phyloP scores from a whole-genome alignment of 2,888 invertebrate species.

The Ferrisia virgata region DNA sequence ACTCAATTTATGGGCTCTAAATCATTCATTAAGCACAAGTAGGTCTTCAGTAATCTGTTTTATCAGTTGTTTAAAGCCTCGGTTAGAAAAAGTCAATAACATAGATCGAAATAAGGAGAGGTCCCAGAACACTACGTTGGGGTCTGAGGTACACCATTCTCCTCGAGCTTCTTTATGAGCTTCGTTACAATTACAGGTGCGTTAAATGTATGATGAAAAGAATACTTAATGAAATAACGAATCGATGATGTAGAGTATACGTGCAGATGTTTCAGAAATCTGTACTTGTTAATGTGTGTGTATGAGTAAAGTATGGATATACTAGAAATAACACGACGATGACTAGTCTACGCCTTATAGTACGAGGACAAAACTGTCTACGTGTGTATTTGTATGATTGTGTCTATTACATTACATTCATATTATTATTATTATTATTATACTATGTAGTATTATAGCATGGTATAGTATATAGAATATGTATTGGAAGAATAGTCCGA shows the following conservation, averaged over 20 bases:
- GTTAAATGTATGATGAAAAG: neutral
- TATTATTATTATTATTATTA: too few relatives aligned
- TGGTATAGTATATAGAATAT: neutral
- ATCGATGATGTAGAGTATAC: slow-evolving; percentile 37
- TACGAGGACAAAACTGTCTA: neutral
- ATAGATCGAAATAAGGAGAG: too few relatives aligned
- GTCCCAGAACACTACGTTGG: neutral
- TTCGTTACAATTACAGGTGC: neutral
- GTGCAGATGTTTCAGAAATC: slow-evolving; percentile 31
- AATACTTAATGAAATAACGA: slow-evolving; percentile 32
- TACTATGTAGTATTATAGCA: too few relatives aligned
- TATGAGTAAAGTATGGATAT: neutral
- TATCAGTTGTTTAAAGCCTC: too few relatives aligned
- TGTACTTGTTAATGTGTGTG: neutral
- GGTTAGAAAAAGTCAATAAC: too few relatives aligned
- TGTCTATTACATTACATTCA: too few relatives aligned
- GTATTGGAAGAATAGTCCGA: neutral
- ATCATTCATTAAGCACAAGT: too few relatives aligned
- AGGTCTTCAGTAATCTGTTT: too few relatives aligned
- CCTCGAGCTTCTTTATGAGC: neutral
- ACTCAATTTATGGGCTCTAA: too few relatives aligned
- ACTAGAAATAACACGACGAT: neutral
- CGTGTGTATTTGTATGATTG: neutral
- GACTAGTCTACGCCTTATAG: slow-evolving; percentile 16
- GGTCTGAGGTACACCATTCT: neutral